Base-by-base conservation (phyloP, 2,888 invertebrate genomes). In the Fragum fragum region DNA sequence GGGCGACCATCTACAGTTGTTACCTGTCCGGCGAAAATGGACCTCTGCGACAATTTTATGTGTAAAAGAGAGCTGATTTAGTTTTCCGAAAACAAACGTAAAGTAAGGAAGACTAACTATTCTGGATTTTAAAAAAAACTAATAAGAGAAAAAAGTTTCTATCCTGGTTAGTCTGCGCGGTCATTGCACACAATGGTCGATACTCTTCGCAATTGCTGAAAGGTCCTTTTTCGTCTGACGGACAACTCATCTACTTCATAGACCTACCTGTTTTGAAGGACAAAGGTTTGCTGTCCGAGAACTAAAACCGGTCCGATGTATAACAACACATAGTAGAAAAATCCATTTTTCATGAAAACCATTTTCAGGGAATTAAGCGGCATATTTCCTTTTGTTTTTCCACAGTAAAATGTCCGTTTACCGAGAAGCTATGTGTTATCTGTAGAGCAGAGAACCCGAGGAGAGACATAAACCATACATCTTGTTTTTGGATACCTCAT, bases 341-440 rank as follows among this genome's bases (percentile, higher is more conserved):
- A 32, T 63, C 63, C 63, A 63, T 32, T 28, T 63, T 63, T 63
- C 63, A 28, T 63, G n/a, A 63, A 63, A 36, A 14, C 63, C 63
- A 63, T 63, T 63, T 63, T 63, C 36, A 36, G 18, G 21, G n/a
- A 63, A n/a, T 26, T 28, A 28, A 26, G 2, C 28, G 9, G 28
- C 57, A 57, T 57, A 28, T 26, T 47, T 57, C 57, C 16, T 23
- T 28, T 28, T 57, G 26, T 57, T 57, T 57, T 57, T 28, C 28
- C 57, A 28, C 28, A 57, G 57, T 28, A 7, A 23, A 57, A 9
- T 26, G 14, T 28, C 57, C 28, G 14, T 57, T 57, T 47, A 47
- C 7, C 47, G n/a, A 14, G n/a, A 57, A 14, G 57, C 57, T 57
- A 57, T 26, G 57, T 57, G 26, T 57, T 57, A 28, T 57, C 57